Evolutionary conservation across 1,140 invertebrate genomes (phyloP), one percentile per base, ranked within the genome.

Genomic region (Venturia canescens): DNA sequence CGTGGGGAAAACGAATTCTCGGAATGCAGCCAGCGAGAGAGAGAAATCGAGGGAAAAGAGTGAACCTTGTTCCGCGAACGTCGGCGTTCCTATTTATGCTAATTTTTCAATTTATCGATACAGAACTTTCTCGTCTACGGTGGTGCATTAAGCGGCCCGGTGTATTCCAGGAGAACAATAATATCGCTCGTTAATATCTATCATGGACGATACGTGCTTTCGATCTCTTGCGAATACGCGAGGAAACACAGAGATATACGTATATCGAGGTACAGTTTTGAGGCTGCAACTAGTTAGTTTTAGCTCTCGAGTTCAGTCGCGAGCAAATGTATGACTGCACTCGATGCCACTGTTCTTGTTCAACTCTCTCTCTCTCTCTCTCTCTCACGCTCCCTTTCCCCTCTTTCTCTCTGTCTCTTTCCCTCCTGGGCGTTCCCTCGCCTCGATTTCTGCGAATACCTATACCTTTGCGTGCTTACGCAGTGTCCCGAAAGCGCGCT

Each of bases 141-240:
- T n/a, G n/a, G n/a, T 57, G 26, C 27, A 21, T 16, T 53, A 15
- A 6, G 53, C n/a, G 60, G 18, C n/a, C n/a, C 18, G n/a, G 53
- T 60, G 74, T 77, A 18, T 60, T 77, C 53, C 34, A 38, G 34
- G 18, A 34, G n/a, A 26, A 72, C 70, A 72, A 72, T 50, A 72
- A 72, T 34, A 72, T 72, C 34, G n/a, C 70, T 50, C 70, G 70
- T 72, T 72, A 72, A 72, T 72, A 48, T 72, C 70, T 72, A 72
- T 72, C 70, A 72, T 72, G 38, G 38, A 72, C 70, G 3, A 72
- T 50, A 48, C 70, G 70, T 72, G 70, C 34, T 50, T 38, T 72
- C 34, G 70, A 38, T 48, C 21, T 31, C 70, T 23, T 48, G 50
- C 18, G 15, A 77, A 26, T 77, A 27, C 74, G 74, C 31, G 50